Evolutionary conservation across 2,797 vertebrate genomes (phyloP).

Genomic region (Neostethus bicornis): DNA sequence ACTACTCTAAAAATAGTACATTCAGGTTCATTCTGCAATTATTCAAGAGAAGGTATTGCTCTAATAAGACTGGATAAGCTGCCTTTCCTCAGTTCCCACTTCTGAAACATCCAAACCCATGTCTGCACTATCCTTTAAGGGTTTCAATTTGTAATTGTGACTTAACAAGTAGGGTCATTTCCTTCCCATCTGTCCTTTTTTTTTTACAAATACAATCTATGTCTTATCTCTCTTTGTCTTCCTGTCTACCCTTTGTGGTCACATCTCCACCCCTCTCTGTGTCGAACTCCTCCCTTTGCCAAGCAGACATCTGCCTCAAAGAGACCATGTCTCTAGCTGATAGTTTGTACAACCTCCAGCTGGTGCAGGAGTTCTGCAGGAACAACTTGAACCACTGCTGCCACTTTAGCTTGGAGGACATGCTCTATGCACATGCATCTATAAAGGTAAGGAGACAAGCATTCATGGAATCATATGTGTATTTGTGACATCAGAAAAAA

Average conservation of each 20-base stretch:
- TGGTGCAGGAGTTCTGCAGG: conserved; percentile 95
- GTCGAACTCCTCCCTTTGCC: conserved; percentile 55
- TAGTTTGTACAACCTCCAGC: conserved; percentile 95
- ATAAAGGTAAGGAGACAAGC: conserved; percentile 84
- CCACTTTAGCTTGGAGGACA: conserved; percentile 96
- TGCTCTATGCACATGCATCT: conserved; percentile 94
- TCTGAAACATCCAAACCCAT: conserved; percentile 26
- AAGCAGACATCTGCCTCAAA: conserved; percentile 94
- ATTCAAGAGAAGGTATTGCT: conserved; percentile 8
- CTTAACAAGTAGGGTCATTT: conserved; percentile 15
- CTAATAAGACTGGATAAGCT: conserved; percentile 10
- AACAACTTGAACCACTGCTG: conserved; percentile 95
- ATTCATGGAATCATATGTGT: not conserved
- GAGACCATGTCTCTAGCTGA: conserved; percentile 97
- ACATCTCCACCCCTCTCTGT: conserved; percentile 31
- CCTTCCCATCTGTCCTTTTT: conserved; percentile 20
- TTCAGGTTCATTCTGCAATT: conserved; percentile 28
- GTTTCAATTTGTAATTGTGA: conserved; percentile 24
- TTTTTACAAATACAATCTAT: conserved; percentile 46
- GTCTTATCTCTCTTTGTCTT: conserved; percentile 62
- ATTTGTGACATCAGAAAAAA: too few relatives aligned
- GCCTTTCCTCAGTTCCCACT: conserved; percentile 3
- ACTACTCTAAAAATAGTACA: conserved; percentile 23
- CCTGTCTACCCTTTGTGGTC: conserved; percentile 50
- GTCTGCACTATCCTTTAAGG: not conserved